phyloP scores from a whole-genome alignment of 1,140 invertebrate genomes.

The Danaus melanippus region DNA sequence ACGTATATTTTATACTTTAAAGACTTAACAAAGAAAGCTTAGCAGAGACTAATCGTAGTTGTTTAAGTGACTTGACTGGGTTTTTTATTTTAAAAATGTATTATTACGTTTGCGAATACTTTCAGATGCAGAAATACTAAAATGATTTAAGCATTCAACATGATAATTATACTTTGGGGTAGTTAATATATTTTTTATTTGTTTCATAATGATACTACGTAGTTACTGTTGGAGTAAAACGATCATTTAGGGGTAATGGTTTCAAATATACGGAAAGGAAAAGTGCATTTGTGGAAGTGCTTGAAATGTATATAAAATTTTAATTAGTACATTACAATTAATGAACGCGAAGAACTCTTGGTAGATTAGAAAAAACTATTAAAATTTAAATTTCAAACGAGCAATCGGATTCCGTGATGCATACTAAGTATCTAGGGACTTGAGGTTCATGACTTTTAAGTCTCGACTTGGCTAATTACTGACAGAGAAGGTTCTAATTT shows the following conservation, averaged over 20 bases:
- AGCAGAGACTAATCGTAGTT: conserved; percentile 17
- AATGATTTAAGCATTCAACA: conserved; percentile 13
- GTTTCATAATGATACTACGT: conserved; percentile 19
- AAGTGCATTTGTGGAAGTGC: conserved; percentile 20
- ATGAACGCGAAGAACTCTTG: conserved; percentile 17
- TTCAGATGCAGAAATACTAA: background rate
- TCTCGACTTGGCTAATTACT: conserved; percentile 11
- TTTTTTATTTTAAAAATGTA: no score
- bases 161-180: conserved; percentile 16
- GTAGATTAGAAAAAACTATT: conserved; percentile 27
- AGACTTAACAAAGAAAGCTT: conserved; percentile 21
- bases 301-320: conserved; percentile 25
- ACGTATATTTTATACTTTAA: conserved; percentile 12
- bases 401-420: conserved; percentile 15
- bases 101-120: no score
- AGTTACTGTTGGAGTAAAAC: conserved; percentile 13
- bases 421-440: conserved; percentile 17
- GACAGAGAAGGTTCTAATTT: conserved; percentile 13
- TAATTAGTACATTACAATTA: conserved; percentile 26
- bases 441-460: conserved; percentile 19
- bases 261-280: conserved; percentile 22
- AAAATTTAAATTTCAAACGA: conserved; percentile 24
- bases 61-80: background rate
- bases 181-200: conserved; percentile 17
- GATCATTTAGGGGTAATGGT: conserved; percentile 22